These are phyloP conservation scores for Tapirus terrestris DNA, from an alignment of 2,113 vertebrate genomes.

Conservation along the genomic window DNA sequence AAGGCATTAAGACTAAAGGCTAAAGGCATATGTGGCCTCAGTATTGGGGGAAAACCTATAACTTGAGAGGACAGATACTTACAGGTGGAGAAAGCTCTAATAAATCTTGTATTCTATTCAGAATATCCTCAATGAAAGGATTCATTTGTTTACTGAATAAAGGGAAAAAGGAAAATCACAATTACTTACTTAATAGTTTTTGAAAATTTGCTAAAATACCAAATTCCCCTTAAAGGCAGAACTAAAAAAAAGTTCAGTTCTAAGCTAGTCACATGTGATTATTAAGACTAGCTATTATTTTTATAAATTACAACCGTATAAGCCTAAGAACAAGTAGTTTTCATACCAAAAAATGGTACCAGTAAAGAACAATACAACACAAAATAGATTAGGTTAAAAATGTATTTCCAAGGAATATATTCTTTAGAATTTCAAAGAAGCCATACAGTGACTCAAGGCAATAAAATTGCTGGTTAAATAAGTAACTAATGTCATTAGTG, in stretches of 20 bases:
- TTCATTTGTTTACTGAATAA: conserved; percentile 95
- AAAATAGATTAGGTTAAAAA: not conserved
- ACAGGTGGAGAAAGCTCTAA: conserved; percentile 95
- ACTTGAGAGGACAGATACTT: conserved; percentile 80
- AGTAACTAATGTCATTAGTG: not conserved
- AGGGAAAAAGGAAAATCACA: conserved; percentile 65
- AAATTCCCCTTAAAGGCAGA: not conserved
- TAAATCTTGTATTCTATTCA: conserved; percentile 97
- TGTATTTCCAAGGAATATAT: not conserved
- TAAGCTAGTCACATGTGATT: not conserved
- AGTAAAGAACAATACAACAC: not conserved
- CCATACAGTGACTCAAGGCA: not conserved
- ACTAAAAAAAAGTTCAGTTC: not conserved
- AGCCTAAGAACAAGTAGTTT: not conserved
- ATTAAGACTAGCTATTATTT: not conserved
- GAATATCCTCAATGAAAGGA: conserved; percentile 96
- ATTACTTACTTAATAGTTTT: not conserved
- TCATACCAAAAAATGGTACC: not conserved
- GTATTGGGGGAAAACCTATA: not conserved
- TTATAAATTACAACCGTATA: not conserved
- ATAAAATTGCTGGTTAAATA: not conserved
- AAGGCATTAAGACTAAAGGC: not conserved
- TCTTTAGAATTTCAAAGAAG: not conserved
- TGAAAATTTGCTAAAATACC: not conserved
- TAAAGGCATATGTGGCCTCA: not conserved